Percentiles rank a stretch among this genome's conserved stretches.
Conservation (phyloP, 2,797 vertebrate genomes). For the Cynodonichthys magdalenae region DNA sequence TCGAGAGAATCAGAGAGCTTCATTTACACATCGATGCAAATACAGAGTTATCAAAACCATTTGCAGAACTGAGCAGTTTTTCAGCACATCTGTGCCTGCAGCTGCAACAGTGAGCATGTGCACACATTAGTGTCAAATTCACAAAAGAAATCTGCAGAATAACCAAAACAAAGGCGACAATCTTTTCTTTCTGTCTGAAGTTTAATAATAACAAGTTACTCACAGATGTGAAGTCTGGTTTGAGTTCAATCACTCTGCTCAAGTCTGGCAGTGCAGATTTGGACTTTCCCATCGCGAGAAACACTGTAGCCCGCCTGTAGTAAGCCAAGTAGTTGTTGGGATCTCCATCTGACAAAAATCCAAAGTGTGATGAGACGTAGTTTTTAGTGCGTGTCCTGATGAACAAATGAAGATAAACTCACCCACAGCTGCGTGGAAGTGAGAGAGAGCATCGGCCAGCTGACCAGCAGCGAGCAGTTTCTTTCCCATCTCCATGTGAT, state of each 20-base stretch:
- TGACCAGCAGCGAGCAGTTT: conserved; percentile 96
- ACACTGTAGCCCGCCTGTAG: conserved; percentile 96
- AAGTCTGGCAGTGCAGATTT: conserved; percentile 96
- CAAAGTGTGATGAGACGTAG: not conserved
- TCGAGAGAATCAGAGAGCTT: conserved; percentile 2
- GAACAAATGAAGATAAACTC: conserved; percentile 45
- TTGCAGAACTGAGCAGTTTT: conserved; percentile 24
- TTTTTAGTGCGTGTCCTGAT: not conserved
- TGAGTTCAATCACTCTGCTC: conserved; percentile 95
- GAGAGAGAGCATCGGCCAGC: conserved; percentile 94
- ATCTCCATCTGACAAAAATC: conserved; percentile 86
- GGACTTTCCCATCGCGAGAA: conserved; percentile 96
- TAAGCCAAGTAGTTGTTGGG: conserved; percentile 95
- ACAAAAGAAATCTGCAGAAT: not conserved
- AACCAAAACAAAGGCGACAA: not conserved
- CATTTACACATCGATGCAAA: conserved; percentile 6
- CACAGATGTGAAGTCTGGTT: conserved; percentile 97
- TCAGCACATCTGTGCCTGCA: conserved; percentile 8
- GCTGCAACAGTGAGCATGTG: no score
- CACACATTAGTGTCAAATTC: not conserved
- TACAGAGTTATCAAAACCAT: conserved; percentile 28
- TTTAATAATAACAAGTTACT: conserved; percentile 61
- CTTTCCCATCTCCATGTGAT: conserved; percentile 97
- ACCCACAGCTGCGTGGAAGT: conserved; percentile 97
- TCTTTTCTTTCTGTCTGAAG: not conserved